Percentiles rank a stretch among this genome's conserved stretches.
These are phyloP conservation scores for Sarcophilus harrisii DNA, from an alignment of 2,797 vertebrate species.

Conservation along the genomic window DNA sequence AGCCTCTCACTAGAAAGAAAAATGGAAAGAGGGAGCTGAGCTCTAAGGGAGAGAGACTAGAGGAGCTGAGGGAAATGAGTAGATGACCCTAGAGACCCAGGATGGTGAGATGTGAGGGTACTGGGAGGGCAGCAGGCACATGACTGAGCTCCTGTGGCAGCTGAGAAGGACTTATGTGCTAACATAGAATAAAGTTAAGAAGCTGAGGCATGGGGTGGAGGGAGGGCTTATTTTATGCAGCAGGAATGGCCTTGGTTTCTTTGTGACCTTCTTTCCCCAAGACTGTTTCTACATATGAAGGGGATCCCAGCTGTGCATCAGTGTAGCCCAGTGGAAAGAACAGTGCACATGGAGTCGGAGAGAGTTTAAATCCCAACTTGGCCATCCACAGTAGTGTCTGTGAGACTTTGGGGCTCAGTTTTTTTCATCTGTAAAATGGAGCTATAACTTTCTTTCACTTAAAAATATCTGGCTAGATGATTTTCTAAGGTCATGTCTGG, in stretches of 20 bases:
- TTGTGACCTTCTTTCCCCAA: background rate
- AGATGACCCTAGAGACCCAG: background rate
- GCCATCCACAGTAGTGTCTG: background rate
- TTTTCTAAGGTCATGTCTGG: background rate
- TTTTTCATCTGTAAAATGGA: background rate
- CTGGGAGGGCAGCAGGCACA: background rate
- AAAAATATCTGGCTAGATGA: background rate
- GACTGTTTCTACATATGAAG: background rate
- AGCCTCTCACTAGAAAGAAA: conserved; percentile 77
- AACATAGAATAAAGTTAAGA: background rate
- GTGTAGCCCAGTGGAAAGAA: background rate
- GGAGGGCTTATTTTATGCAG: background rate
- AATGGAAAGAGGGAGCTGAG: conserved; percentile 48
- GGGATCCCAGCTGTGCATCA: background rate
- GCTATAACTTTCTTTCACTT: background rate
- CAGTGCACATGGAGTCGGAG: background rate
- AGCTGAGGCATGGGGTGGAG: background rate
- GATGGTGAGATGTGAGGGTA: background rate
- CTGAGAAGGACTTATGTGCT: background rate
- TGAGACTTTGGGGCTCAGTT: background rate
- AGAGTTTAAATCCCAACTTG: background rate
- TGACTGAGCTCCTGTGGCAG: background rate
- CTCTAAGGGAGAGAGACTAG: background rate
- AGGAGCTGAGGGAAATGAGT: background rate
- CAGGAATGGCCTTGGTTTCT: background rate